Base-by-base conservation (phyloP, 1,140 invertebrate species). In the Hycleus cichorii region DNA sequence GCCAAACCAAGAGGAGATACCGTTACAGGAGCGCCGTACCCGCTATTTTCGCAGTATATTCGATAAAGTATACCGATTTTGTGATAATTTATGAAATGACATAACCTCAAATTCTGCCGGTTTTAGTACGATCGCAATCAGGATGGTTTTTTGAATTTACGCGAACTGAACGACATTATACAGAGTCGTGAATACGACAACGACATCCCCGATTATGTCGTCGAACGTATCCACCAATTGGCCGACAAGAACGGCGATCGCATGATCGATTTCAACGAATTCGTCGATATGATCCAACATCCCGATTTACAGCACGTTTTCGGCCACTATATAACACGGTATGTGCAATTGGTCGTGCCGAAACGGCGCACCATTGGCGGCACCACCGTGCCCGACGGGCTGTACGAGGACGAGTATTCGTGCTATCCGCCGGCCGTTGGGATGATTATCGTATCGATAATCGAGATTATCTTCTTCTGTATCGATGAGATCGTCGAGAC, bases 351-450 rank as follows among this genome's bases (percentile, higher is more conserved):
- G 12, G 39, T 66, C 24, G 48, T 64, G 8, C 63, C 65, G 71
- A 7, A 7, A 72, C 27, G 71, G 68, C 72, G 77, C 75, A 49
- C 64, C 76, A 59, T 32, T 42, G 3, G 26, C 27, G 9, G 9
- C 40, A 9, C n/a, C 1, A 62, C 25, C 10, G 24, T 64, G 40
- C 27, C 43, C 70, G 87, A 91, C 78, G 86, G 87, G 4, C 76
- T 81, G 9, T 93, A 93, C 72, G 85, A 92, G 67, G 87, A 91
- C 66, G 82, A 91, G 69, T 93, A 93, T 75, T 85, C 81, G 24
- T 91, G 90, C 66, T 86, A 81, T 68, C 91, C 91, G 11, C 91
- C 91, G 2, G 87, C 91, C 1, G 61, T 95, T 39, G 89, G 88
- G 64, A 91, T 95, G 85, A 78, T 93, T 60, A 75, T 87, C 45